Base-by-base conservation (phyloP, 2,113 vertebrate species). In the Lophotis ruficrista region DNA sequence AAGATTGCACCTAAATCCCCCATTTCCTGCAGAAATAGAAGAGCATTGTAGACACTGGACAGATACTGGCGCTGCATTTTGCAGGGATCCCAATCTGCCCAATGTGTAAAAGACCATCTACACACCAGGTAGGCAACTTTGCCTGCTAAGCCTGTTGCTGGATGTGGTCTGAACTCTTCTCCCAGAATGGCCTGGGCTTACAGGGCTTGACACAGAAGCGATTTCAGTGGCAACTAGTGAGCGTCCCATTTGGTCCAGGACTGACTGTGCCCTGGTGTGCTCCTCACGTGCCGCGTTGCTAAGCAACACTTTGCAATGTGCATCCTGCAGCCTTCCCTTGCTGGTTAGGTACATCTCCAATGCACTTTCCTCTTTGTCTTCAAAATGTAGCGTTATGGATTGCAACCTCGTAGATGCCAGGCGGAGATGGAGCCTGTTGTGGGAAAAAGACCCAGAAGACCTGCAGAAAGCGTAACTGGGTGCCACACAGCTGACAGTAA, bases 351-450 rank as follows among this genome's bases (percentile, higher is more conserved):
- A 51, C 77, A 89, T 54, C 66, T 94, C 82, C 89, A 84, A 6
- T 7, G 47, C 27, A 25, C 73, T 94, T 86, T 48, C 41, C 33
- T 76, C 87, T 96, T 83, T 92, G 48, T 95, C 93, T 88, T 89
- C 53, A 75, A 70, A 92, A 95, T 53, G 70, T 51, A 71, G 41
- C 41, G 1, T 90, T 96, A 91, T 18, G 83, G 64, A 89, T 90
- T 76, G 73, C 80, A 95, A 54, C 61, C 54, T 93, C 12, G 7
- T 45, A 88, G 89, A 61, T 85, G 70, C 71, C 71, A 81, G 66
- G 77, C 4, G 8, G 64, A 28, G 48, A 53, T 75, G 53, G 51
- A 96, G 77, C 58, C 41, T 47, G 20, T 25, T 80, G 69, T 81
- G 50, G 51, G 37, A 41, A 92, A 69, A 6, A 72, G 12, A 48